A percentile compares a stretch with the other conserved stretches of the same genome.
Evolutionary conservation across 2,113 vertebrate species (phyloP).

Genomic region (Silurus glanis): DNA sequence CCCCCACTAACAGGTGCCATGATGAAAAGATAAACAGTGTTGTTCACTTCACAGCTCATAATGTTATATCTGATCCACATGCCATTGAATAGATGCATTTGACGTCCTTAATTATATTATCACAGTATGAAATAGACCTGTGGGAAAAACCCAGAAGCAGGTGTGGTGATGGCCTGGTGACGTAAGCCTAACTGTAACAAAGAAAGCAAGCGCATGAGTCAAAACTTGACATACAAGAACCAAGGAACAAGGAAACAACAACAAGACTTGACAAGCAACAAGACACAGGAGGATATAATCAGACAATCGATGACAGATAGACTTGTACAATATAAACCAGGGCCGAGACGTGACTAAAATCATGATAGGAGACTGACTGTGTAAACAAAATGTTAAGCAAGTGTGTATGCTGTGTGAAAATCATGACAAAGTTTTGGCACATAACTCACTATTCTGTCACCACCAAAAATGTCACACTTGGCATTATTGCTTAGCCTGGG

Average conservation of each 20-base stretch:
- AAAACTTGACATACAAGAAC: neutral
- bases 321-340: neutral
- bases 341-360: neutral
- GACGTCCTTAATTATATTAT: neutral
- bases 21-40: too few relatives aligned
- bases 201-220: neutral
- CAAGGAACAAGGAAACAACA: neutral
- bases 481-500: slow-evolving; percentile 22
- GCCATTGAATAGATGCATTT: too few relatives aligned
- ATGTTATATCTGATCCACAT: too few relatives aligned
- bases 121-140: neutral
- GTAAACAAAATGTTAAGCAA: neutral
- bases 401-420: neutral
- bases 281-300: neutral
- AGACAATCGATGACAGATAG: neutral
- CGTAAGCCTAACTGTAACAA: too few relatives aligned
- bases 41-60: too few relatives aligned
- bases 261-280: neutral
- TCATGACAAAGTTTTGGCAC: neutral
- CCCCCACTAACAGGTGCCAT: too few relatives aligned
- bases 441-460: neutral
- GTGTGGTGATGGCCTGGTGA: neutral
- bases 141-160: neutral
- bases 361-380: neutral
- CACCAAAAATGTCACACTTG: slow-evolving; percentile 39